Percentiles rank a stretch among this genome's conserved stretches.
Conservation (phyloP, 2,888 invertebrate species). For the Leptura quadrifasciata region DNA sequence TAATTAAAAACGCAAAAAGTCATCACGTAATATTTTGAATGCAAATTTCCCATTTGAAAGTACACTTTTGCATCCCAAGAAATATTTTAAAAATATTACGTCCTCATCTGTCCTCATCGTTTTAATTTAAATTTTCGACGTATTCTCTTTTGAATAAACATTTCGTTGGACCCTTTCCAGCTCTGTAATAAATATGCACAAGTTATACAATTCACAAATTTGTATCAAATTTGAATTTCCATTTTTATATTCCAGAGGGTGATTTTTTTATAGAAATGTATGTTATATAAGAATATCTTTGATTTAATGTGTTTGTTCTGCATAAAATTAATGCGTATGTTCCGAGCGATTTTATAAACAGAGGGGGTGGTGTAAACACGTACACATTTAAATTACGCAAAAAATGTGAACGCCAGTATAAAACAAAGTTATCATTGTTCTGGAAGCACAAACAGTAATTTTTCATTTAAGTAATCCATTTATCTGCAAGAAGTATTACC, state of each 20-base stretch:
- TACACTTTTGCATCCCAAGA: conserved; percentile 56
- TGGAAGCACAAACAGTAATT: conserved; percentile 11
- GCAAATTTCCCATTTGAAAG: conserved; percentile 61
- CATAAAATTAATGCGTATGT: conserved; percentile 56
- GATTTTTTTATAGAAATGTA: conserved; percentile 51
- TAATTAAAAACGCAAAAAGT: conserved; percentile 61
- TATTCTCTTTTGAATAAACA: conserved; percentile 72
- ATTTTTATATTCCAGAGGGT: conserved; percentile 69
- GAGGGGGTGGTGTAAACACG: conserved; percentile 46
- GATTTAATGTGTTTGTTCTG: conserved; percentile 58
- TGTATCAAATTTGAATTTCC: conserved; percentile 71
- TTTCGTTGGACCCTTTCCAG: conserved; percentile 67
- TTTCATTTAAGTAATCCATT: neutral
- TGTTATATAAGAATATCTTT: conserved; percentile 57
- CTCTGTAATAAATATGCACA: conserved; percentile 71
- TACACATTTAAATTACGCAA: conserved; percentile 17
- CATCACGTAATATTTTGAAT: conserved; percentile 59
- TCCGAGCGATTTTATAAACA: conserved; percentile 52
- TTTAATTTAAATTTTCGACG: conserved; percentile 71
- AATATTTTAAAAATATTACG: conserved; percentile 57
- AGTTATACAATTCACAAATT: conserved; percentile 70
- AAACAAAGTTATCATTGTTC: neutral
- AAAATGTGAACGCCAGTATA: neutral
- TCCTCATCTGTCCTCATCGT: conserved; percentile 59
- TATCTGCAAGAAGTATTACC: neutral